Conservation (phyloP, 2,888 invertebrate genomes). For the Steinernema hermaphroditum region DNA sequence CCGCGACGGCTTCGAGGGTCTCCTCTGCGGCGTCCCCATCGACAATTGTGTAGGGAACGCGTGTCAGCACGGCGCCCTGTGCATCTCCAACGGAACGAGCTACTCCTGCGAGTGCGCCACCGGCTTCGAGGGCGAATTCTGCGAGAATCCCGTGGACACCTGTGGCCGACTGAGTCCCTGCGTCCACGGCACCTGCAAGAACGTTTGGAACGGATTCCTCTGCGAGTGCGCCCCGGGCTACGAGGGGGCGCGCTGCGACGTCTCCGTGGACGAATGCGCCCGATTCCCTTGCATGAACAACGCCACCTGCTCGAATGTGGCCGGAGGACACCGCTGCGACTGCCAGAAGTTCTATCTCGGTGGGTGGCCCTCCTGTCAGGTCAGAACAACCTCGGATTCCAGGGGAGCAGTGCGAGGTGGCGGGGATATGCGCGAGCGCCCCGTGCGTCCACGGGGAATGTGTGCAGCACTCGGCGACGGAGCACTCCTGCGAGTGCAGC, state of each 20-base stretch:
- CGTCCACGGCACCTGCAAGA: constrained; percentile 74
- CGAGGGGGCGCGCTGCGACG: constrained; percentile 35
- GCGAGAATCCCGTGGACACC: constrained; percentile 47
- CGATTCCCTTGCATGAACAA: constrained; percentile 41
- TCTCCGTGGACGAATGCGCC: constrained; percentile 38
- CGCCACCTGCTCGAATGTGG: constrained; percentile 38
- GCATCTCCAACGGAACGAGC: neutral
- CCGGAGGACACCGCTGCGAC: constrained; percentile 45
- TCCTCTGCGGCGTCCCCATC: constrained; percentile 17
- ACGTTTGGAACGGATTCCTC: constrained; percentile 21
- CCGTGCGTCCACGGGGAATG: constrained; percentile 54
- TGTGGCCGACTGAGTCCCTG: constrained; percentile 70
- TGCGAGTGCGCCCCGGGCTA: constrained; percentile 40
- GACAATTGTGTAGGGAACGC: constrained; percentile 41
- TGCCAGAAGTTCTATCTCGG: constrained; percentile 56
- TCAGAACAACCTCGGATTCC: no score
- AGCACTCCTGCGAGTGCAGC: constrained; percentile 50
- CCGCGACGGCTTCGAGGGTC: constrained; percentile 44
- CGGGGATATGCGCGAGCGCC: constrained; percentile 49
- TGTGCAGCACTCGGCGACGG: constrained; percentile 47
- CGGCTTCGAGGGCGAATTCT: constrained; percentile 45
- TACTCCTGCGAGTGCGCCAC: constrained; percentile 45
- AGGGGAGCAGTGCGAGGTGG: constrained; percentile 52
- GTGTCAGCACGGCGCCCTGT: constrained; percentile 43
- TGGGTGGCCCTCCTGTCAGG: no score